Evolutionary conservation across 2,888 invertebrate genomes (phyloP).

Genomic region (Pteria penguin): DNA sequence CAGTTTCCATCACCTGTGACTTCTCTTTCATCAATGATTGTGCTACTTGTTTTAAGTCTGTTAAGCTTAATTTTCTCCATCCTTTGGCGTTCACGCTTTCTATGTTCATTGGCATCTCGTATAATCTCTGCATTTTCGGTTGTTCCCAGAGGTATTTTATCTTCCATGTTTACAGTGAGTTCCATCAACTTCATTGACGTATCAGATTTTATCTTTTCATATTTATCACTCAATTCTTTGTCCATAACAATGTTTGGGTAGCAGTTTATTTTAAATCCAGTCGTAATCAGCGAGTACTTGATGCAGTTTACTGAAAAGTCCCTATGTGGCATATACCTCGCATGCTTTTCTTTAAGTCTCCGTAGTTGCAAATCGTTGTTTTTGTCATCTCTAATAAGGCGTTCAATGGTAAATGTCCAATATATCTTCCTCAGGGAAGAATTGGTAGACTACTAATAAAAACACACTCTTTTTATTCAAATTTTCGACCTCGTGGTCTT

Average conservation of each 20-base stretch:
- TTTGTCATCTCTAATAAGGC: background rate
- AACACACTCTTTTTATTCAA: background rate
- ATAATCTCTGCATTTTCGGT: no score
- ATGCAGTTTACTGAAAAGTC: background rate
- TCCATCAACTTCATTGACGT: background rate
- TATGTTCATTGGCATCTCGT: no score
- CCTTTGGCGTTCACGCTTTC: background rate
- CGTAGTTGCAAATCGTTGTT: background rate
- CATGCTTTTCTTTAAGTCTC: background rate
- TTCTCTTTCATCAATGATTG: background rate
- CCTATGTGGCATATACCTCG: background rate
- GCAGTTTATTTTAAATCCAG: background rate
- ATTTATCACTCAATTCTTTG: background rate
- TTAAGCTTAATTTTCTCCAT: background rate
- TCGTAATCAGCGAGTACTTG: background rate
- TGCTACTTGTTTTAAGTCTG: background rate
- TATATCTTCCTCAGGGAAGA: background rate
- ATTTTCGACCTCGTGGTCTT: background rate
- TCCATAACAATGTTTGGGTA: background rate
- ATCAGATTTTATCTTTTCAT: background rate
- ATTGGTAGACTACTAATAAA: background rate
- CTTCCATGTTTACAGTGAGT: no score
- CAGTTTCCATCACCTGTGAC: background rate
- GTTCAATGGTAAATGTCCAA: background rate
- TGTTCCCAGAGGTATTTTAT: no score